phyloP scores from a whole-genome alignment of 2,888 invertebrate genomes.

The Anarsia innoxiella region DNA sequence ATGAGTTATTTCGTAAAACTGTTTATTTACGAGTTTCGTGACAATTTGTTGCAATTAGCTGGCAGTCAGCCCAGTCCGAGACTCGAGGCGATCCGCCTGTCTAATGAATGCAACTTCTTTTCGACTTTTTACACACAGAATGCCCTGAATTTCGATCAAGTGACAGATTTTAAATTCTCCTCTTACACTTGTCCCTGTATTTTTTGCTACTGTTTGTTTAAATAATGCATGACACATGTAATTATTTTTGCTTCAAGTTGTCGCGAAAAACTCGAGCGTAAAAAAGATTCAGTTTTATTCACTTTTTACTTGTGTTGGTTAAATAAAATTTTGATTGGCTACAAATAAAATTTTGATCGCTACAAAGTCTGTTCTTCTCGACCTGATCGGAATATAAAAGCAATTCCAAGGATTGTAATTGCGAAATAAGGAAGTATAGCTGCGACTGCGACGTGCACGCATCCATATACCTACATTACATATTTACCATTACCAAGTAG shows the following conservation, averaged over 20 bases:
- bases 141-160: conserved; percentile 65
- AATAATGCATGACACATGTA: conserved; percentile 66
- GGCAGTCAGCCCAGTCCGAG: conserved; percentile 28
- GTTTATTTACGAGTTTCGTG: not conserved
- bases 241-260: conserved; percentile 47
- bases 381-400: not conserved
- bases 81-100: conserved; percentile 54
- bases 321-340: not conserved
- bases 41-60: conserved; percentile 51
- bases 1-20: too few relatives aligned
- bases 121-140: conserved; percentile 52
- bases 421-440: conserved; percentile 1
- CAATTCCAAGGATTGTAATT: not conserved
- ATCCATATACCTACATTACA: not conserved
- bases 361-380: too few relatives aligned
- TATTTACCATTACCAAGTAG: conserved; percentile 4
- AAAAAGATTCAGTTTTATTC: not conserved
- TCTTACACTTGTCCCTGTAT: conserved; percentile 63
- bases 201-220: conserved; percentile 51
- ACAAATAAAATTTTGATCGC: too few relatives aligned
- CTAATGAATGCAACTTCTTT: conserved; percentile 61
- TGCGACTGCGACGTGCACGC: not conserved
- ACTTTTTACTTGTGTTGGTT: not conserved
- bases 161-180: conserved; percentile 74
- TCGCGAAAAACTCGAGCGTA: not conserved